These are phyloP conservation scores for Xanthia togata DNA, from an alignment of 2,888 invertebrate genomes.

Conservation along the genomic window DNA sequence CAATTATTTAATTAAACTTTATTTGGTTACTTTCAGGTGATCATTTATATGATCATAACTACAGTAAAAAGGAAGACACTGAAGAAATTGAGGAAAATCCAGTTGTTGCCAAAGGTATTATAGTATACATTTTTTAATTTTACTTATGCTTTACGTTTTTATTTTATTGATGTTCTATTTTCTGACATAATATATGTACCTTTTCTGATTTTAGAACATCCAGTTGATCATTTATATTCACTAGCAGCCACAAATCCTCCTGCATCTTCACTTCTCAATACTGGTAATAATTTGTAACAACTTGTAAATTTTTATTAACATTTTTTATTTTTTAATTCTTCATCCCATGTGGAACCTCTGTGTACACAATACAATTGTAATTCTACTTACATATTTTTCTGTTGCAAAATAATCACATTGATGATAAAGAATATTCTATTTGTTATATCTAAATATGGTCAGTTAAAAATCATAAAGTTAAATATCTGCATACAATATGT, in stretches of 20 bases:
- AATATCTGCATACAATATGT: too few relatives aligned
- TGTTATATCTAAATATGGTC: too few relatives aligned
- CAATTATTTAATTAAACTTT: neutral
- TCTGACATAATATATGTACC: neutral
- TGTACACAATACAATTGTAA: neutral
- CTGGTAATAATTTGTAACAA: conserved; percentile 1
- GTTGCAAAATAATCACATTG: neutral
- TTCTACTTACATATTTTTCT: neutral
- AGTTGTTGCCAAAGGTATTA: neutral
- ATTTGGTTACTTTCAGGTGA: neutral
- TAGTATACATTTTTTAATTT: neutral
- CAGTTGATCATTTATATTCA: conserved; percentile 20
- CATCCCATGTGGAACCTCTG: neutral
- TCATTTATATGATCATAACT: neutral
- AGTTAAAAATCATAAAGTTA: too few relatives aligned
- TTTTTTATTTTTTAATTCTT: neutral
- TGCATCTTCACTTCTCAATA: conserved; percentile 9
- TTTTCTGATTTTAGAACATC: conserved; percentile 15
- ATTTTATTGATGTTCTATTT: neutral
- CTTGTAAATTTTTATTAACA: neutral
- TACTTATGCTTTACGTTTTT: neutral
- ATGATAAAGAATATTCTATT: too few relatives aligned
- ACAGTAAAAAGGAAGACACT: neutral
- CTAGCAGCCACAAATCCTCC: neutral
- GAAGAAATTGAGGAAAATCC: neutral